Percentiles rank a stretch among this genome's conserved stretches.
Conservation (phyloP, 2,888 invertebrate genomes). For the Bhutanitis thaidina region DNA sequence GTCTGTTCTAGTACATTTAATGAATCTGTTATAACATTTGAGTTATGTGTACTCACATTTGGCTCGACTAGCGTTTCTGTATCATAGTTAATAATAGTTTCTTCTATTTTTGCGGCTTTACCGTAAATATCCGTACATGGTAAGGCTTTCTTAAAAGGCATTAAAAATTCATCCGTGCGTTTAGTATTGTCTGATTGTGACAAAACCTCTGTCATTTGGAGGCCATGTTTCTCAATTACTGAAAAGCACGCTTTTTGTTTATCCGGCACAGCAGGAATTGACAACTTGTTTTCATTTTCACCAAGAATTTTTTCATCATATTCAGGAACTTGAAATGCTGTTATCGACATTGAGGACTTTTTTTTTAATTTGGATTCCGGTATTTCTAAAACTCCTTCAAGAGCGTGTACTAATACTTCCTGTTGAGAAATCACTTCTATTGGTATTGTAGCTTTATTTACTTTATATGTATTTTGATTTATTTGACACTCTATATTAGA, state of each 20-base stretch:
- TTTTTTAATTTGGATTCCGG: constrained; percentile 39
- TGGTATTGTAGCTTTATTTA: constrained; percentile 59
- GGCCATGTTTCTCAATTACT: constrained; percentile 65
- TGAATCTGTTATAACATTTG: constrained; percentile 46
- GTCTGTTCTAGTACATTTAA: constrained; percentile 67
- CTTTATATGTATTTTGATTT: constrained; percentile 45
- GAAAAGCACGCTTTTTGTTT: constrained; percentile 58
- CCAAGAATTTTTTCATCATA: constrained; percentile 76
- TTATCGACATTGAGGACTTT: constrained; percentile 63
- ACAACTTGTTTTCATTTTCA: constrained; percentile 79
- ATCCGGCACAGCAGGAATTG: constrained; percentile 53
- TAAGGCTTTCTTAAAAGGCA: constrained; percentile 47
- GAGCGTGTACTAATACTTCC: constrained; percentile 73
- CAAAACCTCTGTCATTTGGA: constrained; percentile 77
- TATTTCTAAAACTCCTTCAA: constrained; percentile 52
- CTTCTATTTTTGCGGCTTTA: constrained; percentile 58
- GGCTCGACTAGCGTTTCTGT: constrained; percentile 46
- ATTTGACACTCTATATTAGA: constrained; percentile 41
- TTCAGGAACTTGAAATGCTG: constrained; percentile 78
- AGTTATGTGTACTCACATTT: constrained; percentile 37
- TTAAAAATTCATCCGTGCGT: constrained; percentile 54
- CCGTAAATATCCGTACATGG: constrained; percentile 60
- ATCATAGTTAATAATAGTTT: constrained; percentile 52
- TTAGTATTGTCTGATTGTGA: constrained; percentile 75
- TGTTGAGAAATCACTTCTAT: constrained; percentile 80